Base-by-base conservation (phyloP, 2,113 vertebrate species). In the Chrysemys picta region DNA sequence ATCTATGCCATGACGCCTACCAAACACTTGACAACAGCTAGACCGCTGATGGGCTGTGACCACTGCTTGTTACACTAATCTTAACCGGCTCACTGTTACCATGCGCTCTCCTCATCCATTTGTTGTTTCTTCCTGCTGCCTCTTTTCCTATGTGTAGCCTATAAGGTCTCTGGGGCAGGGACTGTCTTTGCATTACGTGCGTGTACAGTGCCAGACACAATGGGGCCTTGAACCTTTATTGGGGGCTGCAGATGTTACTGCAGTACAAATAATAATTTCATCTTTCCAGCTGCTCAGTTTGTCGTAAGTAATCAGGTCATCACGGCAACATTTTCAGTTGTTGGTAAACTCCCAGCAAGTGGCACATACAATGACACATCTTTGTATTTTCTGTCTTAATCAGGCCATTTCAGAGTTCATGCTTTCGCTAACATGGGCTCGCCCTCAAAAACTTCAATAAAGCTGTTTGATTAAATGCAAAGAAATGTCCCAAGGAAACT, bases 81-180 rank as follows among this genome's bases (percentile, higher is more conserved):
- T 45, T 21, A 79, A 0, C 25, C 38, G 38, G 38, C 38, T 85
- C 2, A 0, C 87, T 52, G 0, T 50, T 8, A 45, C 21, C 82
- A 7, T 17, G 29, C 1, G 4, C 38, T 86, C 35, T 96, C 84
- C 79, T 87, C 90, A 93, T 88, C 65, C 83, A 22, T 56, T 91
- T 2, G 0, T 83, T 69, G 2, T 89, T 93, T 94, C 72, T 82
- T 14, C 53, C 10, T 1, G 3, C 75, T 85, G 45, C 52, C 16
- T 88, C 56, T 91, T 76, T 90, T 93, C 81, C 82, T 86, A 57
- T 72, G 1, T 38, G 56, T 19, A 19, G 80, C 24, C 5, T 69
- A 47, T 47, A 50, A 56, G 25, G 25, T 54, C 31, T 56, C 35
- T 25, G n/a, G 57, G 38, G 47, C 52, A 92, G 50, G 31, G 14